Percentiles rank a stretch among this genome's conserved stretches.
phyloP scores from a whole-genome alignment of 2,113 vertebrate genomes.

The Brachirus orientalis region DNA sequence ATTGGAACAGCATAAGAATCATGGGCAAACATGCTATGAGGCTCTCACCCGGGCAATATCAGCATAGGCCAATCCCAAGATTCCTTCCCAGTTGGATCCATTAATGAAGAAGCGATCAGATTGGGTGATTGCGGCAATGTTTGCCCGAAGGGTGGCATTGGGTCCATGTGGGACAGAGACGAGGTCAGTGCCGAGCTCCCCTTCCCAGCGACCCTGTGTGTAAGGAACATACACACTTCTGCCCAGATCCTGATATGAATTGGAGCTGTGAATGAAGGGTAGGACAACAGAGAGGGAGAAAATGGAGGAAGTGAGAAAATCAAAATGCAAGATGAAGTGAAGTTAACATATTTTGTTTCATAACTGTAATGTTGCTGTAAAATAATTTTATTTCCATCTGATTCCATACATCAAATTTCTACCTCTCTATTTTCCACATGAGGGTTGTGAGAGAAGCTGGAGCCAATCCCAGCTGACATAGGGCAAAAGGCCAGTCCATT shows the following conservation, averaged over 20 bases:
- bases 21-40: too few relatives aligned
- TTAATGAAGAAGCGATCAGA: slow-evolving; percentile 99
- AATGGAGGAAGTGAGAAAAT: too few relatives aligned
- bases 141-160: slow-evolving; percentile 92
- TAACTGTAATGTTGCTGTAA: too few relatives aligned
- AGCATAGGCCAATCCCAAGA: slow-evolving; percentile 94
- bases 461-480: too few relatives aligned
- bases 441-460: too few relatives aligned
- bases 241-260: slow-evolving; percentile 91
- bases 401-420: too few relatives aligned
- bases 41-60: slow-evolving; percentile 92
- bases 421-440: too few relatives aligned
- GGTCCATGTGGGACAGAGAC: slow-evolving; percentile 95
- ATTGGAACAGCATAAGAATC: too few relatives aligned
- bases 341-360: too few relatives aligned
- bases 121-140: slow-evolving; percentile 96
- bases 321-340: too few relatives aligned
- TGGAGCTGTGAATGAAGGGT: slow-evolving; percentile 82
- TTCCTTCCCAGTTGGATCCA: slow-evolving; percentile 98
- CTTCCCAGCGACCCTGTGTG: slow-evolving; percentile 99
- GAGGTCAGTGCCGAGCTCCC: slow-evolving; percentile 94
- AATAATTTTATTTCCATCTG: too few relatives aligned
- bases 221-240: slow-evolving; percentile 96
- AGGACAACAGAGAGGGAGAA: neutral
- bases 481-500: too few relatives aligned